These are phyloP conservation scores for Zosterops lateralis DNA, from an alignment of 2,113 vertebrate species.

Conservation along the genomic window DNA sequence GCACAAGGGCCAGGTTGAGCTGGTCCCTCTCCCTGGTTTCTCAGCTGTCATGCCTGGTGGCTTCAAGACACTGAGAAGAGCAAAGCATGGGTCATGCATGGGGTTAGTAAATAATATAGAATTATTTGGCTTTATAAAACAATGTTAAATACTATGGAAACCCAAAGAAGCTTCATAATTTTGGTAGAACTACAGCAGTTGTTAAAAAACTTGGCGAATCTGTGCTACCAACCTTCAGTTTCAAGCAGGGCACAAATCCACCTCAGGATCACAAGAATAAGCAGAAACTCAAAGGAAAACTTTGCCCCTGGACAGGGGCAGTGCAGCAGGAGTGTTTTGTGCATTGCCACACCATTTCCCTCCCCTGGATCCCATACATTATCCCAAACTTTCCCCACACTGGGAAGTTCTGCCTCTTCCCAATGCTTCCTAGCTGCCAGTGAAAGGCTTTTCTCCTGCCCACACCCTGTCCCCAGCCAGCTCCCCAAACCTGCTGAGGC, in stretches of 20 bases:
- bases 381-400: accelerated
- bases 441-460: background rate
- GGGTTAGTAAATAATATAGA: background rate
- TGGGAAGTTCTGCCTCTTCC: background rate
- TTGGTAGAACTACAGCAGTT: background rate
- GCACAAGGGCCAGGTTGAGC: background rate
- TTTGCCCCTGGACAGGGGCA: background rate
- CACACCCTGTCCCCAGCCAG: background rate
- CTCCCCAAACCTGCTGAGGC: background rate
- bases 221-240: background rate
- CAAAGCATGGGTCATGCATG: accelerated
- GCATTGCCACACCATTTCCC: background rate
- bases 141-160: background rate
- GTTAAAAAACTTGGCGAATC: background rate
- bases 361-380: accelerated
- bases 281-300: background rate
- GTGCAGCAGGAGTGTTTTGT: background rate
- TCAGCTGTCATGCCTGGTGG: background rate
- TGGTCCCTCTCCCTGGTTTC: background rate
- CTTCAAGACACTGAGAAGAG: background rate
- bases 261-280: accelerated
- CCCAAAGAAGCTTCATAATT: accelerated
- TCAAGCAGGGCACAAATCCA: background rate
- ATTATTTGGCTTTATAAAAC: background rate
- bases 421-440: background rate